These are phyloP conservation scores for Rhagoletis zephyria DNA, from an alignment of 1,140 invertebrate genomes.

Conservation along the genomic window DNA sequence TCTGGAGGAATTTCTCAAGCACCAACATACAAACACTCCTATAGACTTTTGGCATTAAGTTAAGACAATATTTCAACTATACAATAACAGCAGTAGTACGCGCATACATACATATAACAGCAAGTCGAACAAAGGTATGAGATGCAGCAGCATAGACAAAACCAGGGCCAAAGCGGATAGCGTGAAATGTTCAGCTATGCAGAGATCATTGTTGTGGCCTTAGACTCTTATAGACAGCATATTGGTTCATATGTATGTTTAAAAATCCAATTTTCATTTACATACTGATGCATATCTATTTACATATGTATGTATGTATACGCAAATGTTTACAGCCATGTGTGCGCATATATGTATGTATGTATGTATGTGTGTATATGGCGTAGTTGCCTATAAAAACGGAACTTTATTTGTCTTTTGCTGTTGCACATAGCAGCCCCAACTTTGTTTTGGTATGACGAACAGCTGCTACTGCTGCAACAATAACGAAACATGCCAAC, in stretches of 20 bases:
- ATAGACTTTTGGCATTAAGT: not conserved
- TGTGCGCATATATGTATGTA: not conserved
- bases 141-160: not conserved
- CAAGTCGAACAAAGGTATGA: not conserved
- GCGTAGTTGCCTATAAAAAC: constrained; percentile 21
- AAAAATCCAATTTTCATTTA: not conserved
- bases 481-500: not conserved
- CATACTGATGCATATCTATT: not conserved
- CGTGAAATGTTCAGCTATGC: constrained; percentile 15
- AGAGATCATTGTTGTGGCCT: constrained; percentile 39
- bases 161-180: not conserved
- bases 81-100: not conserved
- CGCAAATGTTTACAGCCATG: too few species aligned
- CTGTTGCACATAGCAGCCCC: not conserved
- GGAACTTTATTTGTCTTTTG: not conserved
- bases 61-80: not conserved
- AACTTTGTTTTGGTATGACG: not conserved
- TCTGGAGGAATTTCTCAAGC: constrained; percentile 14
- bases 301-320: not conserved
- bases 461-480: not conserved
- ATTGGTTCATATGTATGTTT: not conserved
- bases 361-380: not conserved
- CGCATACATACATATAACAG: not conserved
- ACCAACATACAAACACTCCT: not conserved
- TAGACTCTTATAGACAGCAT: not conserved